Percentiles rank a stretch among this genome's conserved stretches.
These are phyloP conservation scores for Melanchra persicariae DNA, from an alignment of 2,888 invertebrate species.

Conservation along the genomic window DNA sequence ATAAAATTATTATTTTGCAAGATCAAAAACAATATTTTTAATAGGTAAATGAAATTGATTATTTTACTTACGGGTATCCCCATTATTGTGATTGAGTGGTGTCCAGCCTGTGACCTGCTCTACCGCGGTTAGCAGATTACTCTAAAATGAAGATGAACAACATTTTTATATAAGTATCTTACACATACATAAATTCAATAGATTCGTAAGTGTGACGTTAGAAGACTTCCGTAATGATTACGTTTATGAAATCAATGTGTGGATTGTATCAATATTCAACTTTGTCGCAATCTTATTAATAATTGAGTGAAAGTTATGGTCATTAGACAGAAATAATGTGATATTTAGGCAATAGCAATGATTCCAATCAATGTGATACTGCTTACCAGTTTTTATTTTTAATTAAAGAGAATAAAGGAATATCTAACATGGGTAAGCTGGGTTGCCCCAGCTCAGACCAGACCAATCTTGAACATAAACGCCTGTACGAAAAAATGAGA, in stretches of 20 bases:
- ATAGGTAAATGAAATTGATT: neutral
- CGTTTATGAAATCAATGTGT: slow-evolving; percentile 45
- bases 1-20: neutral
- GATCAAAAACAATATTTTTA: neutral
- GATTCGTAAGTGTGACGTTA: slow-evolving; percentile 67
- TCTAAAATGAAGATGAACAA: slow-evolving; percentile 69
- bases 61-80: slow-evolving; percentile 72
- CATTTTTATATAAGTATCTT: slow-evolving; percentile 81
- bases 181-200: slow-evolving; percentile 72
- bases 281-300: slow-evolving; percentile 49
- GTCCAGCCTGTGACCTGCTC: slow-evolving; percentile 69
- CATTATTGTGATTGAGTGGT: slow-evolving; percentile 72
- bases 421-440: no score
- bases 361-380: neutral
- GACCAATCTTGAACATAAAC: no score
- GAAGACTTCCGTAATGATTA: slow-evolving; percentile 50
- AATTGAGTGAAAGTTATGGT: slow-evolving; percentile 54
- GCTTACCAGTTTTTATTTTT: no score
- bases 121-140: slow-evolving; percentile 73
- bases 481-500: no score
- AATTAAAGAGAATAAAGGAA: no score
- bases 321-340: slow-evolving; percentile 31
- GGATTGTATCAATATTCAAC: slow-evolving; percentile 52
- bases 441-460: no score
- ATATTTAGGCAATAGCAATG: slow-evolving; percentile 1